Evolutionary conservation across 1,140 invertebrate species (phyloP), one percentile per base, ranked within the genome.

Genomic region (Teleopsis dalmanni): DNA sequence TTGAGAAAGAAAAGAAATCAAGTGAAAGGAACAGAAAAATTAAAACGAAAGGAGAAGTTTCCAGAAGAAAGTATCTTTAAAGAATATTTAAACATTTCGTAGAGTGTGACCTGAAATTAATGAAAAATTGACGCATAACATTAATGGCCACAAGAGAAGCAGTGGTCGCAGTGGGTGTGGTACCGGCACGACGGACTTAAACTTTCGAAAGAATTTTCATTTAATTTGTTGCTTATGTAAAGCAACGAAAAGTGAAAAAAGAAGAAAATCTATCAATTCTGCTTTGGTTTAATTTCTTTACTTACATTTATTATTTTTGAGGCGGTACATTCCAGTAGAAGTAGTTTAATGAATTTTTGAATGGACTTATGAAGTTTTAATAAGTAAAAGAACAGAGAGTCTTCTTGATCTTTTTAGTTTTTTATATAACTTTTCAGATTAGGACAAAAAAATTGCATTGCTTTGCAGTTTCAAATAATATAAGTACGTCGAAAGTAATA

Each of bases 201-300:
- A 31, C 14, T 43, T 31, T 4, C 25, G 10, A 19, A 21, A 31
- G 14, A 36, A 46, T 46, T 46, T 46, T 19, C 44, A 46, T 46
- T 46, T 43, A 35, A 46, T 46, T 46, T 46, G 44, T 36, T 46
- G 33, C 13, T n/a, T 31, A 18, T n/a, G 3, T 8, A 37, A 29
- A 29, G 3, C 3, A 31, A 31, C 11, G 22, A 27, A 10, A 36
- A 34, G 18, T 18, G 22, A 26, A 21, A 21, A 16, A 23, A 14
- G 29, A 16, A 1, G 25, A 25, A 8, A 46, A 34, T 26, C 25
- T 44, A 22, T 29, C 29, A 23, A 38, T 27, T 48, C 40, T 31
- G 18, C 16, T 42, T 22, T 42, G n/a, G 18, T 16, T 42, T 27
- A n/a, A n/a, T 27, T 14, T 11, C 11, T 26, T 3, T 26, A 27